Evolutionary conservation across 2,113 vertebrate genomes (phyloP).

Genomic region (Paradisaea rubra): DNA sequence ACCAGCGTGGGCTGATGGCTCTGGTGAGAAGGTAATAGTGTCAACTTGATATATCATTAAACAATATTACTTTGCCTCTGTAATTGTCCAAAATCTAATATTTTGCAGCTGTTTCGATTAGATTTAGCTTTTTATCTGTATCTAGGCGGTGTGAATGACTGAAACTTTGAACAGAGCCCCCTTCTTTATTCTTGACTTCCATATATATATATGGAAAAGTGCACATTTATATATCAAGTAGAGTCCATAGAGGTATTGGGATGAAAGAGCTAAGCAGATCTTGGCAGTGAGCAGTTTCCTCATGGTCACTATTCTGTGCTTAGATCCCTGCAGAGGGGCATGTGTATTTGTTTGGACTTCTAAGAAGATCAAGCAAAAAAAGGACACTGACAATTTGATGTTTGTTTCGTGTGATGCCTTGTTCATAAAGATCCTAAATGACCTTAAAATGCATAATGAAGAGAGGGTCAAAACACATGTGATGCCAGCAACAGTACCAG

Average conservation of each 20-base stretch:
- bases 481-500: not conserved
- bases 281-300: not conserved
- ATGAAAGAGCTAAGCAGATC: not conserved
- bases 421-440: not conserved
- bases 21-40: not conserved
- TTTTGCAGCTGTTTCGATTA: not conserved
- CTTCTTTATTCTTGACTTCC: not conserved
- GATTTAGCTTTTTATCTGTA: not conserved
- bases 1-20: not conserved
- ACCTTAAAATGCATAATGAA: not conserved
- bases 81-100: not conserved
- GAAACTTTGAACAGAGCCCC: not conserved
- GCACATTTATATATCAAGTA: not conserved
- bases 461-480: not conserved
- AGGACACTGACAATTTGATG: not conserved
- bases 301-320: not conserved
- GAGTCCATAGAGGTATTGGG: not conserved
- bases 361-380: not conserved
- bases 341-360: not conserved
- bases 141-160: not conserved
- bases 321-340: not conserved
- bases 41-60: not conserved
- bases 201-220: not conserved
- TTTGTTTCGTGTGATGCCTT: not conserved
- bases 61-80: not conserved